Conservation (phyloP, 2,113 vertebrate genomes). For the Hippolais icterina region DNA sequence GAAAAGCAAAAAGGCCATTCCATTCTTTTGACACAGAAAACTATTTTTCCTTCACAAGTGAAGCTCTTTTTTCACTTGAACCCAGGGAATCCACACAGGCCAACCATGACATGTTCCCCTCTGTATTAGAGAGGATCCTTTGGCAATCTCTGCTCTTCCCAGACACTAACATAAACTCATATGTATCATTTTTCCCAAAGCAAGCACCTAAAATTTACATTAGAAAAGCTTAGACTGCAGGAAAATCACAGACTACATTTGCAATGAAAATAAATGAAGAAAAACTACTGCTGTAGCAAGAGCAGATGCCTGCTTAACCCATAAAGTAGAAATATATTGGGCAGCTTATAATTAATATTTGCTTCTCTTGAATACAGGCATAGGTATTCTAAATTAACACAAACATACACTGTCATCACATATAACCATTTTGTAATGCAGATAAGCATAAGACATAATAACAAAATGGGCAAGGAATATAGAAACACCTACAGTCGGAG, state of each 20-base stretch:
- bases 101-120: fast-evolving
- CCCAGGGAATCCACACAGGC: background rate
- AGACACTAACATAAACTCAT: background rate
- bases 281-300: background rate
- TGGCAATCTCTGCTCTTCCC: background rate
- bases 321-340: background rate
- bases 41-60: background rate
- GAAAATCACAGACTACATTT: background rate
- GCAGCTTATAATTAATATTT: background rate
- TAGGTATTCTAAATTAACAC: background rate
- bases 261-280: background rate
- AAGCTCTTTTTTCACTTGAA: background rate
- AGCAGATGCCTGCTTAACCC: background rate
- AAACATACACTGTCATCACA: background rate
- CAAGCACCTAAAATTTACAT: background rate
- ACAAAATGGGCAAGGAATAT: background rate
- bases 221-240: background rate
- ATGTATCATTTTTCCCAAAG: background rate
- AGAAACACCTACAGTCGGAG: background rate
- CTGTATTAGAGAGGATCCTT: background rate
- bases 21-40: background rate
- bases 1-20: background rate
- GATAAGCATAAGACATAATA: background rate
- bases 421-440: background rate
- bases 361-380: background rate